Percentiles rank a stretch among this genome's conserved stretches.
These are phyloP conservation scores for Echinops telfairi DNA, from an alignment of 2,113 vertebrate species.

Conservation along the genomic window DNA sequence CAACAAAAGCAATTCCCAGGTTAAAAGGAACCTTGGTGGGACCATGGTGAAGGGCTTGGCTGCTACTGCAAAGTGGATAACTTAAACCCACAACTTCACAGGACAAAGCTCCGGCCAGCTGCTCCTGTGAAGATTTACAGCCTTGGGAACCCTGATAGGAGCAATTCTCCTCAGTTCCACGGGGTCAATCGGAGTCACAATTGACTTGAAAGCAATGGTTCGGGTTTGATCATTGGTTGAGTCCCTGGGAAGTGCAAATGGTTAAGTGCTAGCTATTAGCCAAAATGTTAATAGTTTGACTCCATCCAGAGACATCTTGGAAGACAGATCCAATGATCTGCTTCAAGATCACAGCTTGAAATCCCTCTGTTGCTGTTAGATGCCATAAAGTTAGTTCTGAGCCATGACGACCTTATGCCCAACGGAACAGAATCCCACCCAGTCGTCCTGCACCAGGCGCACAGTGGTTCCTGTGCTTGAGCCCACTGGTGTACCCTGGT, in stretches of 20 bases:
- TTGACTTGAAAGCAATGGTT: neutral
- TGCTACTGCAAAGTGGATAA: neutral
- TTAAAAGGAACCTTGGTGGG: neutral
- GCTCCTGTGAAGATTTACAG: neutral
- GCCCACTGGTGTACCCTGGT: too few species aligned
- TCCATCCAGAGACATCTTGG: neutral
- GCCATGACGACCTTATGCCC: too few species aligned
- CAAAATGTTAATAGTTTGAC: neutral
- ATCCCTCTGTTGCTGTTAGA: neutral
- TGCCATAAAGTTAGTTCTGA: too few species aligned
- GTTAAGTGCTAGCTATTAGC: neutral
- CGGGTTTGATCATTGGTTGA: neutral
- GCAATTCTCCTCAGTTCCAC: neutral
- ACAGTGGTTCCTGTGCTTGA: too few species aligned
- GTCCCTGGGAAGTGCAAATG: neutral
- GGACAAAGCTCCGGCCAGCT: neutral
- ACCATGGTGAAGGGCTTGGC: neutral
- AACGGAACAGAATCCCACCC: too few species aligned
- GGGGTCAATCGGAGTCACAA: neutral
- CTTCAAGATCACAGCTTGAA: neutral
- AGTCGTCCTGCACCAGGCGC: too few species aligned
- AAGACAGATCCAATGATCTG: neutral
- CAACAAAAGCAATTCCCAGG: neutral
- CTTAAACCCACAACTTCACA: neutral
- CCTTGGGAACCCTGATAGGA: neutral